Conservation (phyloP, 2,113 vertebrate species). For the Platysternon megacephalum region DNA sequence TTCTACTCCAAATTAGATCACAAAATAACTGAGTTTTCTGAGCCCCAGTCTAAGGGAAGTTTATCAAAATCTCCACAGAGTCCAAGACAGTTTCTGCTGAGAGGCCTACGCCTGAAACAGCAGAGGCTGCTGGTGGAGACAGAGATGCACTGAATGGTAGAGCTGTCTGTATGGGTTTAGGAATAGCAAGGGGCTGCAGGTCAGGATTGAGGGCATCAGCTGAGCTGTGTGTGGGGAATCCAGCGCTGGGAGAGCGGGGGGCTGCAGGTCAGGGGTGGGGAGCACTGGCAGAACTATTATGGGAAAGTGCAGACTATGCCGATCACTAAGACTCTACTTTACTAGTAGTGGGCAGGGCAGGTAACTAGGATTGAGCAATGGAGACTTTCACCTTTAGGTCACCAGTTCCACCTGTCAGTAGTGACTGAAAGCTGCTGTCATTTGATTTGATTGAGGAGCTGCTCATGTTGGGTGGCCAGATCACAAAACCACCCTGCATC, state of each 20-base stretch:
- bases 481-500: neutral
- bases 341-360: neutral
- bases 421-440: neutral
- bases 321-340: neutral
- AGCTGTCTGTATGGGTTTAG: neutral
- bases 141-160: neutral
- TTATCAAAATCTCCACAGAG: neutral
- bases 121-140: neutral
- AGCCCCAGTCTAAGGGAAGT: neutral
- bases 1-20: neutral
- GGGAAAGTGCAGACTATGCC: neutral
- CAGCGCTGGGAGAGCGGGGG: neutral
- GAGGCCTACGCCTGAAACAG: fast-evolving
- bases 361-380: neutral
- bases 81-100: neutral
- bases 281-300: neutral
- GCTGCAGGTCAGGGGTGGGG: neutral
- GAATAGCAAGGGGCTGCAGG: neutral
- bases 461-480: neutral
- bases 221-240: neutral
- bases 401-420: neutral
- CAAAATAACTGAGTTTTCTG: neutral
- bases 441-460: neutral
- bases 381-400: neutral
- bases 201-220: neutral